These are phyloP conservation scores for Himalopsyche kuldschensis DNA, from an alignment of 2,888 invertebrate species.

Conservation along the genomic window DNA sequence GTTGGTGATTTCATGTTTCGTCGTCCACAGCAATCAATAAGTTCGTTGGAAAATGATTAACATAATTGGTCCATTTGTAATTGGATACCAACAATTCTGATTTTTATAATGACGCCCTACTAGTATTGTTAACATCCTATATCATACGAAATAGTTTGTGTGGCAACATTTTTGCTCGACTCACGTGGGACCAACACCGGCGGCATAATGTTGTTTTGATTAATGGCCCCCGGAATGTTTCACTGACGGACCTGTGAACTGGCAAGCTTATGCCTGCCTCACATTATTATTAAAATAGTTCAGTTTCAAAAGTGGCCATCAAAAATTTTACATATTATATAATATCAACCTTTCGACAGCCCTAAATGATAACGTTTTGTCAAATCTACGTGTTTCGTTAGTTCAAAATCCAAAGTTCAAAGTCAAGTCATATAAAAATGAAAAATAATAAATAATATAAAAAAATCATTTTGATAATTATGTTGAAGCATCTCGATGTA, in stretches of 20 bases:
- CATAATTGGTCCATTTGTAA: background rate
- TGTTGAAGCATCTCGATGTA: too few relatives aligned
- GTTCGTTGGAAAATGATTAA: background rate
- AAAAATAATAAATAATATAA: too few relatives aligned
- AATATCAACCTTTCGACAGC: too few relatives aligned
- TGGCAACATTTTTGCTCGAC: background rate
- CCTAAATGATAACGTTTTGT: too few relatives aligned
- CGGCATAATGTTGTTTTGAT: slow-evolving; percentile 12
- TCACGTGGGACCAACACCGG: background rate
- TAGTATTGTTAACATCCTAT: background rate
- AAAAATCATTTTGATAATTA: too few relatives aligned
- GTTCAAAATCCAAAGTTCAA: too few relatives aligned
- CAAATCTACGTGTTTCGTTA: too few relatives aligned
- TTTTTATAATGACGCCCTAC: background rate
- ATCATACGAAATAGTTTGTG: background rate
- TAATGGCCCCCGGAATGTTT: slow-evolving; percentile 9
- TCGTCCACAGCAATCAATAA: background rate
- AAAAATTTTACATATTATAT: too few relatives aligned
- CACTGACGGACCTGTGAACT: slow-evolving; percentile 23
- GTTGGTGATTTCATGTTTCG: background rate
- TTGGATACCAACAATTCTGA: background rate
- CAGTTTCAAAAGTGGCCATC: background rate
- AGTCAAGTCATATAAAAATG: too few relatives aligned
- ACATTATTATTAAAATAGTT: background rate
- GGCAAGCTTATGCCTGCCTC: background rate